A percentile compares a stretch with the other conserved stretches of the same genome.
phyloP scores from a whole-genome alignment of 2,888 invertebrate species.

The Frankliniella fusca region DNA sequence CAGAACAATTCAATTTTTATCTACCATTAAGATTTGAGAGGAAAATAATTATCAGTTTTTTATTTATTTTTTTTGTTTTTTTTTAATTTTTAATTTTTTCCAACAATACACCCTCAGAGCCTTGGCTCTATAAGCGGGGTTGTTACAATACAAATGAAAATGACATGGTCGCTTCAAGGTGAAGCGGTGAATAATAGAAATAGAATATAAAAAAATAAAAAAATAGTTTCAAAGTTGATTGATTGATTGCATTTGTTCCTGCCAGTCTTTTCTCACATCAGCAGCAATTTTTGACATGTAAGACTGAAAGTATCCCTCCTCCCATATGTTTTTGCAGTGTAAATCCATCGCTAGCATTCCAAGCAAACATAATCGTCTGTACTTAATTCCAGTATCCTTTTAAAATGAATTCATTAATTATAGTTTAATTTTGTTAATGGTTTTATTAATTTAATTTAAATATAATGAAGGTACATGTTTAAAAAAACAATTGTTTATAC shows the following conservation, averaged over 20 bases:
- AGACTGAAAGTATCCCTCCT: conserved; percentile 22
- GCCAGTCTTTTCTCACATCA: neutral
- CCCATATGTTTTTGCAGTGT: neutral
- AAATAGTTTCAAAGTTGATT: too few species aligned
- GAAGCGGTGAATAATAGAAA: too few species aligned
- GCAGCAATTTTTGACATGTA: conserved; percentile 1
- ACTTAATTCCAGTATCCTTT: conserved; percentile 10
- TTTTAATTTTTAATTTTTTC: too few species aligned
- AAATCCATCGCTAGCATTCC: neutral
- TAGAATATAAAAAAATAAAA: too few species aligned
- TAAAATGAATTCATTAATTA: neutral
- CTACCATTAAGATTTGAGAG: too few species aligned
- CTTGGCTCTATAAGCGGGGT: too few species aligned
- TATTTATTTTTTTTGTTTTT: too few species aligned
- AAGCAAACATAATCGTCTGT: neutral
- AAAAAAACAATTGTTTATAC: conserved; percentile 16
- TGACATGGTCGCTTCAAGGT: too few species aligned
- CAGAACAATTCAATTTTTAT: too few species aligned
- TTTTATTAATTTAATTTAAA: neutral
- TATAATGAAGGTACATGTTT: neutral
- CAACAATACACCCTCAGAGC: too few species aligned
- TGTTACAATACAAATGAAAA: too few species aligned
- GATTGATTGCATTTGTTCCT: neutral
- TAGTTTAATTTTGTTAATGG: conserved; percentile 28
- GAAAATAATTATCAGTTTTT: too few species aligned